Percentiles rank a stretch among this genome's conserved stretches.
phyloP scores from a whole-genome alignment of 2,113 vertebrate species.

The Egretta garzetta region DNA sequence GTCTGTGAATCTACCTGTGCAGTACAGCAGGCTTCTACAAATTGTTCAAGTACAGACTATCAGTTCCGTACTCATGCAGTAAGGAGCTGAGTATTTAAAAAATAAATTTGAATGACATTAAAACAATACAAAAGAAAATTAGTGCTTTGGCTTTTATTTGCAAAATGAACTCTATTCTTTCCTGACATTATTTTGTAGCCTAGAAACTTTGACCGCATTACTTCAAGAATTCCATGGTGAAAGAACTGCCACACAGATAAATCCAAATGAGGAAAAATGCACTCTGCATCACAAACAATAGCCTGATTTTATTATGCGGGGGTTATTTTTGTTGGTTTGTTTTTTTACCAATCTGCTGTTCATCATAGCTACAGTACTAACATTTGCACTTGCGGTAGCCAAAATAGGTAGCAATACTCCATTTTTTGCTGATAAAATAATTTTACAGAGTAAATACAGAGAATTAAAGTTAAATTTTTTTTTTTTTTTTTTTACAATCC shows the following conservation, averaged over 20 bases:
- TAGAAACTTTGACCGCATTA: neutral
- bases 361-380: neutral
- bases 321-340: neutral
- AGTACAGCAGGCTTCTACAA: neutral
- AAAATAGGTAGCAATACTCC: neutral
- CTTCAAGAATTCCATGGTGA: neutral
- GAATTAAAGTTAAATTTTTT: too few relatives aligned
- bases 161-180: neutral
- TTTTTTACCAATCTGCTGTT: neutral
- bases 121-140: neutral
- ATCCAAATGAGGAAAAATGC: neutral
- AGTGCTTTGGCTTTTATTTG: neutral
- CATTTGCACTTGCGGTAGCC: neutral
- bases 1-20: neutral
- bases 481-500: neutral
- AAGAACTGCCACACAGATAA: neutral
- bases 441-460: neutral
- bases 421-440: neutral
- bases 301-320: neutral
- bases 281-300: neutral
- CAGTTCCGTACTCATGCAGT: fast-evolving
- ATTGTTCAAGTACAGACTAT: neutral
- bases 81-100: neutral
- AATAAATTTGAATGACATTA: neutral
- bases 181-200: neutral